Percentiles rank a stretch among this genome's conserved stretches.
phyloP scores from a whole-genome alignment of 2,888 invertebrate genomes.

The Trachelus troglodyta region DNA sequence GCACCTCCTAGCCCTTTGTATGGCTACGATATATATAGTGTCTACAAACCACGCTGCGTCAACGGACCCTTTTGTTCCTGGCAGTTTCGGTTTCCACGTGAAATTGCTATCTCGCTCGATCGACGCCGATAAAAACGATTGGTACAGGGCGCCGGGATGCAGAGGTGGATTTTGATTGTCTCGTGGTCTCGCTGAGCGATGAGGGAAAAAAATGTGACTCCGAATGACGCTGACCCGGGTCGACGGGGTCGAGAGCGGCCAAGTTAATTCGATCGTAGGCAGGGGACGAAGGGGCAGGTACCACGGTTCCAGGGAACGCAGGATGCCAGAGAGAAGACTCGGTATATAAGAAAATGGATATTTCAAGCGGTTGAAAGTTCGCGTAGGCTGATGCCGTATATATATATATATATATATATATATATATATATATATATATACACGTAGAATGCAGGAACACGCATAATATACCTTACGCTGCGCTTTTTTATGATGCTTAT shows the following conservation, averaged over 20 bases:
- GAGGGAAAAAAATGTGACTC: not conserved
- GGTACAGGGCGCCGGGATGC: not conserved
- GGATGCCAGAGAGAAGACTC: not conserved
- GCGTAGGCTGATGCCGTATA: constrained; percentile 23
- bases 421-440: constrained; percentile 23
- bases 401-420: constrained; percentile 18
- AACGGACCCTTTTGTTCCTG: not conserved
- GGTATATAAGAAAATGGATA: constrained; percentile 22
- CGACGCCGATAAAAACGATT: not conserved
- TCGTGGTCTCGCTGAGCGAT: not conserved
- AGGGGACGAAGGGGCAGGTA: not conserved
- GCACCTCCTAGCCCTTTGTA: not conserved
- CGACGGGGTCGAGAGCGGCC: not conserved
- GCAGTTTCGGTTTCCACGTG: not conserved
- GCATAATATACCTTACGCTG: constrained; percentile 48
- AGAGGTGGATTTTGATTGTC: not conserved
- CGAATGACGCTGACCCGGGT: not conserved
- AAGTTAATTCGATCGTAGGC: not conserved
- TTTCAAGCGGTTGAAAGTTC: constrained; percentile 14
- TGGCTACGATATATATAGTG: not conserved
- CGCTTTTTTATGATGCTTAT: constrained; percentile 60
- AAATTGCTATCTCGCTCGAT: not conserved
- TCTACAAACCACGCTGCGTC: not conserved
- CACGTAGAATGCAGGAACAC: not conserved
- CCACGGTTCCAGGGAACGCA: not conserved